phyloP scores from a whole-genome alignment of 2,888 invertebrate species.

The Didymodactylos carnosus region DNA sequence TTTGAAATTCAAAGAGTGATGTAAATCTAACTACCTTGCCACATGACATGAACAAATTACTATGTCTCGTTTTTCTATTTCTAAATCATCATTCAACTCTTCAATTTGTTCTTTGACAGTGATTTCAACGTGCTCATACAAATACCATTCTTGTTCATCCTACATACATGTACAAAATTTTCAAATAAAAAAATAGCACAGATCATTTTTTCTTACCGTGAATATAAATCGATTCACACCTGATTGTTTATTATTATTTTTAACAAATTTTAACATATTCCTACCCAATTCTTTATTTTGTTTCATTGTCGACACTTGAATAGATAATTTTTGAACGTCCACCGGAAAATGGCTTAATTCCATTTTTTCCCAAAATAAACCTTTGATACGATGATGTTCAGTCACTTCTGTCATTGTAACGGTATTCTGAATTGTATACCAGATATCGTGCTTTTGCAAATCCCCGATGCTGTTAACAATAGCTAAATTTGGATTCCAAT shows the following conservation, averaged over 20 bases:
- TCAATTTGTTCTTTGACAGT: not conserved
- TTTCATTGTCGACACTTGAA: not conserved
- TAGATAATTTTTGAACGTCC: not conserved
- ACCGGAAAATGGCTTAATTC: not conserved
- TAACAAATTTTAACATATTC: not conserved
- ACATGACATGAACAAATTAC: not conserved
- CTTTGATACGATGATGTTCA: not conserved
- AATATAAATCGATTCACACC: not conserved
- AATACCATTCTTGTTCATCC: not conserved
- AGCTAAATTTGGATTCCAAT: not conserved
- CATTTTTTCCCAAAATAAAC: not conserved
- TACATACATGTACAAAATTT: too few species aligned
- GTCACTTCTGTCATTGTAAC: not conserved
- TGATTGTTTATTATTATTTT: not conserved
- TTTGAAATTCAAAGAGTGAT: too few species aligned
- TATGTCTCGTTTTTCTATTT: too few species aligned
- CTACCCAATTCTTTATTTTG: not conserved
- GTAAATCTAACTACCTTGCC: not conserved
- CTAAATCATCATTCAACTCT: not conserved
- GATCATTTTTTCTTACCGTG: too few species aligned
- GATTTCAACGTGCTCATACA: not conserved
- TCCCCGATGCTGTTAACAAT: not conserved
- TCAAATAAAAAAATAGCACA: too few species aligned
- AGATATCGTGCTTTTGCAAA: not conserved
- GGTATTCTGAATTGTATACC: not conserved